These are phyloP conservation scores for Cepaea hortensis DNA, from an alignment of 2,888 invertebrate species.

Conservation along the genomic window DNA sequence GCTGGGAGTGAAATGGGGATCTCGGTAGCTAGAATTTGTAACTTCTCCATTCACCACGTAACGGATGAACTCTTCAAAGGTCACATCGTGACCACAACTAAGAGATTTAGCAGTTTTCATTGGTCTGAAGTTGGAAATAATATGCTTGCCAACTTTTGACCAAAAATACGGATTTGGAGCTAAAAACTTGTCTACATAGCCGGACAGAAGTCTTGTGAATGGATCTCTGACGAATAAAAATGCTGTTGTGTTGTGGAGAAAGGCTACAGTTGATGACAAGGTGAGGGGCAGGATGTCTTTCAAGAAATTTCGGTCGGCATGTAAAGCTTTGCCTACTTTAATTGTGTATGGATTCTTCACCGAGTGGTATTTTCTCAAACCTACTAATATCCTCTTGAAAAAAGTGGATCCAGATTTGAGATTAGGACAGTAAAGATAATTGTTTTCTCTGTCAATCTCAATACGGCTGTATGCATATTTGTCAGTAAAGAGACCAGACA, in stretches of 20 bases:
- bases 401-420: constrained; percentile 66
- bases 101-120: constrained; percentile 25
- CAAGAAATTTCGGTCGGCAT: not conserved
- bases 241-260: constrained; percentile 10
- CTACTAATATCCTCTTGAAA: constrained; percentile 57
- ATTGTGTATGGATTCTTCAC: constrained; percentile 50
- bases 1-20: constrained; percentile 46
- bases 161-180: constrained; percentile 62
- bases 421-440: constrained; percentile 62
- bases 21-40: constrained; percentile 21
- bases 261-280: not conserved
- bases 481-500: constrained; percentile 18
- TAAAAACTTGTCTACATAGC: constrained; percentile 64
- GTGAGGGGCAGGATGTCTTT: not conserved
- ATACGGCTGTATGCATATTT: constrained; percentile 41
- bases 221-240: constrained; percentile 64
- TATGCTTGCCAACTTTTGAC: constrained; percentile 54
- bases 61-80: constrained; percentile 55
- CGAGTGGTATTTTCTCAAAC: constrained; percentile 41
- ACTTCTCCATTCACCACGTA: constrained; percentile 40
- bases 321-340: constrained; percentile 6
- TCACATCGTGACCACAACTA: constrained; percentile 61
- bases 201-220: constrained; percentile 60
- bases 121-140: constrained; percentile 49
- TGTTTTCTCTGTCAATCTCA: constrained; percentile 48